Percentiles rank a stretch among this genome's conserved stretches.
Evolutionary conservation across 2,888 invertebrate genomes (phyloP).

Genomic region (Leucoptera coffeella): DNA sequence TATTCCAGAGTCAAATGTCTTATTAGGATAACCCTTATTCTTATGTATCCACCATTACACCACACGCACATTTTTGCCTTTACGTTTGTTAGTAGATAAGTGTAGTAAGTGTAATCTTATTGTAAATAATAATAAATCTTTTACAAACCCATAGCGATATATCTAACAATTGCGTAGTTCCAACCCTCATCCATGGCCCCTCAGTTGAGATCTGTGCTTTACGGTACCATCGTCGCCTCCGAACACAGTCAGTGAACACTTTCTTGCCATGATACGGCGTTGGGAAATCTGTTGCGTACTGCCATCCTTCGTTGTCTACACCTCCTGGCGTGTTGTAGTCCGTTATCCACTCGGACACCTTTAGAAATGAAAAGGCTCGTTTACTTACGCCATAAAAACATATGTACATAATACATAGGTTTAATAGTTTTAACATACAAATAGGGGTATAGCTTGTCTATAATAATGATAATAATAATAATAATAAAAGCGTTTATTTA

Average conservation of each 20-base stretch:
- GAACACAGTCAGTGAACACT: slow-evolving; percentile 82
- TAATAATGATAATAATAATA: too few species aligned
- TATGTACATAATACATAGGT: background rate
- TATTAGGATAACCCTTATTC: too few species aligned
- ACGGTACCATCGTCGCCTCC: slow-evolving; percentile 77
- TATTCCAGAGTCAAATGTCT: too few species aligned
- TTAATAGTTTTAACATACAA: too few species aligned
- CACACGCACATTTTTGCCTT: too few species aligned
- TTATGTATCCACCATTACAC: too few species aligned
- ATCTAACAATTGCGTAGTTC: slow-evolving; percentile 79
- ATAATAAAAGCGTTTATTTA: too few species aligned
- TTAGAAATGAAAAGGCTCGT: too few species aligned
- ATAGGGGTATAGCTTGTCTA: too few species aligned
- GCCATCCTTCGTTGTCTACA: slow-evolving; percentile 90
- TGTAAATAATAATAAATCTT: slow-evolving; percentile 13
- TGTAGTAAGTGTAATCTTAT: background rate
- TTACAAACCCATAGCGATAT: slow-evolving; percentile 74
- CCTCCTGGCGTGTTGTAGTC: slow-evolving; percentile 87
- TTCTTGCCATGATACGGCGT: slow-evolving; percentile 80
- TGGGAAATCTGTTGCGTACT: slow-evolving; percentile 90
- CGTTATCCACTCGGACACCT: slow-evolving; percentile 86
- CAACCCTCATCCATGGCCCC: slow-evolving; percentile 85
- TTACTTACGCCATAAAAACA: background rate
- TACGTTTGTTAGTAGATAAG: background rate
- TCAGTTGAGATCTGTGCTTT: slow-evolving; percentile 75